phyloP scores from a whole-genome alignment of 1,140 invertebrate species.

The Drosophila gunungcola region DNA sequence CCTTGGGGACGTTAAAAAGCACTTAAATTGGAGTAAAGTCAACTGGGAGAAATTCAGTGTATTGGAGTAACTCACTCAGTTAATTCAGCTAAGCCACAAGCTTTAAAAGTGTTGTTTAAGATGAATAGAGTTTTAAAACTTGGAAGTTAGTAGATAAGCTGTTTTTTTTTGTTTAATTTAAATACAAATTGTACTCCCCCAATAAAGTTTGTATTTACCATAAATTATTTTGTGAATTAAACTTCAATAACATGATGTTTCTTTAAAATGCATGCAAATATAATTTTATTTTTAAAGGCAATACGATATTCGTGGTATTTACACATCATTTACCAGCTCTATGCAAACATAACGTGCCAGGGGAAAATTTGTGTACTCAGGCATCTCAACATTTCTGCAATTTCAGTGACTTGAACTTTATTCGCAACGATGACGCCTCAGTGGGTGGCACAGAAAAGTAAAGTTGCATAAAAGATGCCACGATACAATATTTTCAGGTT shows the following conservation, averaged over 20 bases:
- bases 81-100: not conserved
- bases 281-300: not conserved
- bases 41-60: not conserved
- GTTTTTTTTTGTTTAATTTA: not conserved
- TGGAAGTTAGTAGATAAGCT: not conserved
- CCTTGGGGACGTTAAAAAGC: conserved; percentile 15
- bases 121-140: too few species aligned
- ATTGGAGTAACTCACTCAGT: not conserved
- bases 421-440: not conserved
- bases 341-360: conserved; percentile 8
- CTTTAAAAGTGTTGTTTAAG: not conserved
- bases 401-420: conserved; percentile 28
- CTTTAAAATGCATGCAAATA: not conserved
- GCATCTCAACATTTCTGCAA: conserved; percentile 8
- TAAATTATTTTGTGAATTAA: not conserved
- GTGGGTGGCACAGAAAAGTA: conserved; percentile 13
- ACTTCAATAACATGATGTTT: too few species aligned
- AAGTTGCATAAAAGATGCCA: conserved; percentile 37
- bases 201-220: not conserved
- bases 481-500: conserved; percentile 28
- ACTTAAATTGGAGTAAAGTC: conserved; percentile 21
- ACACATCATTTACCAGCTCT: not conserved
- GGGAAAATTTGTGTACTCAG: conserved; percentile 1
- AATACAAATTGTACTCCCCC: too few species aligned
- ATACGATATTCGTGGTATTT: not conserved